Base-by-base conservation (phyloP, 2,797 vertebrate genomes). In the Enteromius treurensis region DNA sequence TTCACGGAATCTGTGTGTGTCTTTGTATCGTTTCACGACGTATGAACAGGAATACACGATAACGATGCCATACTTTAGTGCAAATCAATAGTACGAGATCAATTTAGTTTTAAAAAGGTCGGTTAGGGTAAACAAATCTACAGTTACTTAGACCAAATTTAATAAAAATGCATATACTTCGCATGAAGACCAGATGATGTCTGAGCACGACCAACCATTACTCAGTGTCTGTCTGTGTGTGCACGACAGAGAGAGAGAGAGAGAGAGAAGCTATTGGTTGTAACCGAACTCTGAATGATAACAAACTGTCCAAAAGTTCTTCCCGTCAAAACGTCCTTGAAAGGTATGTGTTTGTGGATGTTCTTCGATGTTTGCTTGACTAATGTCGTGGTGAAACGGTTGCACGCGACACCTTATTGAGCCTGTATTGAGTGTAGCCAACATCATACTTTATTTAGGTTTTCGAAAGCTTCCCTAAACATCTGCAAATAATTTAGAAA, bases 401-500 rank as follows among this genome's bases (percentile, higher is more conserved):
- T 88, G 83, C 89, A 86, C 64, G 73, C 85, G 82, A 88, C 82
- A 84, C 69, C 78, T 87, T 78, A 84, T 62, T 67, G n/a, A n/a
- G n/a, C n/a, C n/a, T n/a, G n/a, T n/a, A n/a, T n/a, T n/a, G 81
- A 77, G 8, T 77, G 74, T 83, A 83, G 67, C 65, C 82, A 68
- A 81, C 71, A 49, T 87, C 55, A 86, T 86, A 81, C 78, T 84
- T 88, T 84, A 86, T 89, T 83, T 83, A 80, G 69, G 78, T 84
- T 49, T 89, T 80, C 85, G 82, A 90, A 93, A 88, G 40, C 80
- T 89, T 88, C 90, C 83, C 80, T 86, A 90, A 86, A 91, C 93
- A 94, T 95, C 93, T 94, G 94, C 87, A 89, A 90, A 93, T 94
- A 79, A 92, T 94, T 93, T 92, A 4, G 79, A 93, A 92, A 92